A percentile compares a stretch with the other conserved stretches of the same genome.
These are phyloP conservation scores for Eueremaeus valkanovi DNA, from an alignment of 2,888 invertebrate species.

Conservation along the genomic window DNA sequence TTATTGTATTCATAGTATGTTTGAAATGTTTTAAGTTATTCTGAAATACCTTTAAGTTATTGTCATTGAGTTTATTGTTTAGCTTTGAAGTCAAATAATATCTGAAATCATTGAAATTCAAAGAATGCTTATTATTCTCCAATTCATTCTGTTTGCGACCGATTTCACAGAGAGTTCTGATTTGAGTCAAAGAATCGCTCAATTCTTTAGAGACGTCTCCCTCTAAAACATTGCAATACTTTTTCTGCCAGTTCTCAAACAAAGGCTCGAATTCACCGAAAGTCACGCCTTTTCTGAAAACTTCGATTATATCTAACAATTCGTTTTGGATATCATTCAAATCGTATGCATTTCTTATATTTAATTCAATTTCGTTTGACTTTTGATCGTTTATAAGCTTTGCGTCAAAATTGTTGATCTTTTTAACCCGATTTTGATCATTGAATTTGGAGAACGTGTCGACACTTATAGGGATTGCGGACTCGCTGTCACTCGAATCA, in stretches of 20 bases:
- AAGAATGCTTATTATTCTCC: conserved; percentile 4
- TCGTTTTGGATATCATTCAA: conserved; percentile 30
- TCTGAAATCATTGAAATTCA: conserved; percentile 22
- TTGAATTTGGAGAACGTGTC: not conserved
- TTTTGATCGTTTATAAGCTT: not conserved
- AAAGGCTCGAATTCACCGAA: conserved; percentile 27
- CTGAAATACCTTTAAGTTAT: not conserved
- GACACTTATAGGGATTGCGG: not conserved
- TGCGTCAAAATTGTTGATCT: not conserved
- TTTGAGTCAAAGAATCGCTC: conserved; percentile 32
- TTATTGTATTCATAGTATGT: not conserved
- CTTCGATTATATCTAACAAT: conserved; percentile 31
- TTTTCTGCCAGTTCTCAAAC: conserved; percentile 33
- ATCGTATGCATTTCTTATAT: not conserved
- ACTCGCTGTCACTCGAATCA: not conserved
- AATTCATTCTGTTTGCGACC: conserved; percentile 14
- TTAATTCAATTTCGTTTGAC: not conserved
- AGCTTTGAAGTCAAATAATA: conserved; percentile 21
- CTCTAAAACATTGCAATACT: conserved; percentile 32
- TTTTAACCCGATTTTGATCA: conserved; percentile 9
- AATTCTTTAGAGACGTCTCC: conserved; percentile 35
- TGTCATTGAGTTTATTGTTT: not conserved
- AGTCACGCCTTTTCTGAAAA: conserved; percentile 31
- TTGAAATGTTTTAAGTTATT: not conserved
- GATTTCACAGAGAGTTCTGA: conserved; percentile 24